phyloP scores from a whole-genome alignment of 2,113 vertebrate species.

The Isurus oxyrinchus region DNA sequence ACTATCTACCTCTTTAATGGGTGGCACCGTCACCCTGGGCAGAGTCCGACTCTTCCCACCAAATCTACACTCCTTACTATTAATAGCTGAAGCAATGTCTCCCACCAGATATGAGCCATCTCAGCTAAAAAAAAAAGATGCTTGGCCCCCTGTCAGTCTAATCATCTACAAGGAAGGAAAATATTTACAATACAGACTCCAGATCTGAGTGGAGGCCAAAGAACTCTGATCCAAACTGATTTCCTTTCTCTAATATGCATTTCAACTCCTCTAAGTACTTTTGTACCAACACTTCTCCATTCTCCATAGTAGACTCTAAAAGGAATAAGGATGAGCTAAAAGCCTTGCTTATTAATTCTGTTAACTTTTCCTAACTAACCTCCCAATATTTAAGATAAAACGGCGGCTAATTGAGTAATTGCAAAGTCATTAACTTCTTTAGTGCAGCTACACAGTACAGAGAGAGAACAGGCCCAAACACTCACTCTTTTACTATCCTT shows the following conservation, averaged over 20 bases:
- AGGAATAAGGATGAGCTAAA: not conserved
- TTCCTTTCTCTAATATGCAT: not conserved
- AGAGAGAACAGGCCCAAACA: not conserved
- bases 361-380: not conserved
- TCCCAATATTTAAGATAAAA: not conserved
- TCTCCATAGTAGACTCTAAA: not conserved
- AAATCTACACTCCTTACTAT: slow-evolving; percentile 13
- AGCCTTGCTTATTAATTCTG: not conserved
- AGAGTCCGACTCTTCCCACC: slow-evolving; percentile 23
- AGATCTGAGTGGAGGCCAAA: slow-evolving; percentile 34
- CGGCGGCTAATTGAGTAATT: not conserved
- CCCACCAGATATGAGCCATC: slow-evolving; percentile 21
- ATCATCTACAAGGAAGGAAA: slow-evolving; percentile 32
- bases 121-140: not conserved
- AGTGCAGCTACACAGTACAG: not conserved
- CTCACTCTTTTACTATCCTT: not conserved
- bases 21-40: slow-evolving; percentile 25
- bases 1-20: slow-evolving; percentile 21
- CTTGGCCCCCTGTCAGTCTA: slow-evolving; percentile 27
- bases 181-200: slow-evolving; percentile 37
- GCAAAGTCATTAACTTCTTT: not conserved
- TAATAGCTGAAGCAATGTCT: slow-evolving; percentile 18
- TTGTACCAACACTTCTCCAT: not conserved
- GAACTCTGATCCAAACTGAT: not conserved
- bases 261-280: not conserved